Percentiles rank a stretch among this genome's conserved stretches.
Conservation (phyloP, 2,888 invertebrate genomes). For the Sepiola atlantica region DNA sequence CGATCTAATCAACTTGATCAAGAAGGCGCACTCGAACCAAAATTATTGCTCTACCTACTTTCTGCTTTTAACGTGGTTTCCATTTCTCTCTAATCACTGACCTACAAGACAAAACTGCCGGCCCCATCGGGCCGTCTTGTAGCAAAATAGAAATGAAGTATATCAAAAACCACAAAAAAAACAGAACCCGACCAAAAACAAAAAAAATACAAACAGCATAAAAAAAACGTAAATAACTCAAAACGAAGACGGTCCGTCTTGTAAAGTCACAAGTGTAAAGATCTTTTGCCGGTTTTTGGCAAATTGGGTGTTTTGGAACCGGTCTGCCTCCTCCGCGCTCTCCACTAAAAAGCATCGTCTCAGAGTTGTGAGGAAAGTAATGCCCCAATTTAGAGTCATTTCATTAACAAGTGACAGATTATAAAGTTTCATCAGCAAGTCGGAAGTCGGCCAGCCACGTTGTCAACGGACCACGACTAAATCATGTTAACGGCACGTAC, state of each 20-base stretch:
- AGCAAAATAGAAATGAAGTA: not conserved
- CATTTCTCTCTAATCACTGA: not conserved
- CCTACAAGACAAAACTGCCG: not conserved
- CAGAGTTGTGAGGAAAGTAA: not conserved
- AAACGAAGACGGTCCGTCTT: not conserved
- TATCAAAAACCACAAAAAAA: too few species aligned
- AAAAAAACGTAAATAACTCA: not conserved
- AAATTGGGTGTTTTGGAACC: not conserved
- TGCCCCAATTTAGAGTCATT: constrained; percentile 32
- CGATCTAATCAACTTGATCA: constrained; percentile 9
- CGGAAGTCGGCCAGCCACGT: not conserved
- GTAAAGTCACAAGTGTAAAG: not conserved
- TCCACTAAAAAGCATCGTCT: too few species aligned
- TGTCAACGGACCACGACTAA: constrained; percentile 16
- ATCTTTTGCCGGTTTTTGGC: not conserved
- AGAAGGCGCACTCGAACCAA: not conserved
- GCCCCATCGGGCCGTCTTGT: not conserved
- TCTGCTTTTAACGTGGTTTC: constrained; percentile 23
- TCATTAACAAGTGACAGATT: constrained; percentile 32
- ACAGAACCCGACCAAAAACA: not conserved
- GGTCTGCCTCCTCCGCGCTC: not conserved
- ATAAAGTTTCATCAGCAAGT: not conserved
- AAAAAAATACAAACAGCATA: not conserved
- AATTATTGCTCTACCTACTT: not conserved
- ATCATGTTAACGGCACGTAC: not conserved